Percentiles rank a stretch among this genome's conserved stretches.
Conservation (phyloP, 2,888 invertebrate species). For the Archaeoteleia sp. region DNA sequence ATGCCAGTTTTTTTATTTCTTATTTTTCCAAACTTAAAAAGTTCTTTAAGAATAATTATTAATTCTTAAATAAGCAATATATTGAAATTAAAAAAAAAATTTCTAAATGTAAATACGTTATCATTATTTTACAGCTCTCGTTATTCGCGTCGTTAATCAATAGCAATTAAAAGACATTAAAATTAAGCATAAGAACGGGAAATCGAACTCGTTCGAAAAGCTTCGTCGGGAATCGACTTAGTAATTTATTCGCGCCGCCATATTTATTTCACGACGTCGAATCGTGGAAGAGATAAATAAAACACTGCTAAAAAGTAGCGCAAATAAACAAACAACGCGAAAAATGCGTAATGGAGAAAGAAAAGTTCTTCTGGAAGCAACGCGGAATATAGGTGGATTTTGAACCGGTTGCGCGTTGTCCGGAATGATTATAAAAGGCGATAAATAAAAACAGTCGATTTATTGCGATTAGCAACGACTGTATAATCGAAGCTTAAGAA, state of each 20-base stretch:
- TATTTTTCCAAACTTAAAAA: no score
- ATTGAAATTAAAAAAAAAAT: no score
- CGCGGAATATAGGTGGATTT: conserved; percentile 16
- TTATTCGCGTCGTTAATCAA: no score
- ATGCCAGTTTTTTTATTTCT: no score
- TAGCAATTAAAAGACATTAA: no score
- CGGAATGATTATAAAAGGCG: conserved; percentile 19
- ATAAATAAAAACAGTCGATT: conserved; percentile 33
- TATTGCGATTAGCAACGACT: conserved; percentile 14
- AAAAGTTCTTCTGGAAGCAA: conserved; percentile 20
- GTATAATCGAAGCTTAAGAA: conserved; percentile 9
- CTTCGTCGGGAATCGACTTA: neutral
- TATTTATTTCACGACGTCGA: conserved; percentile 32
- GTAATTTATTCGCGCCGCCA: conserved; percentile 22
- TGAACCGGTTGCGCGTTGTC: conserved; percentile 31
- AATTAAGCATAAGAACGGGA: no score
- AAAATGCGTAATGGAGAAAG: conserved; percentile 8
- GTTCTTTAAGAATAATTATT: no score
- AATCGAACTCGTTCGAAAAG: neutral
- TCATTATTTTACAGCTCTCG: no score
- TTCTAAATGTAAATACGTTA: no score
- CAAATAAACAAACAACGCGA: conserved; percentile 26
- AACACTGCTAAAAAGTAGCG: conserved; percentile 14
- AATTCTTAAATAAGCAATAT: no score
- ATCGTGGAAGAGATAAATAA: conserved; percentile 31